phyloP scores from a whole-genome alignment of 2,797 vertebrate species.

The Intellagama lesueurii region DNA sequence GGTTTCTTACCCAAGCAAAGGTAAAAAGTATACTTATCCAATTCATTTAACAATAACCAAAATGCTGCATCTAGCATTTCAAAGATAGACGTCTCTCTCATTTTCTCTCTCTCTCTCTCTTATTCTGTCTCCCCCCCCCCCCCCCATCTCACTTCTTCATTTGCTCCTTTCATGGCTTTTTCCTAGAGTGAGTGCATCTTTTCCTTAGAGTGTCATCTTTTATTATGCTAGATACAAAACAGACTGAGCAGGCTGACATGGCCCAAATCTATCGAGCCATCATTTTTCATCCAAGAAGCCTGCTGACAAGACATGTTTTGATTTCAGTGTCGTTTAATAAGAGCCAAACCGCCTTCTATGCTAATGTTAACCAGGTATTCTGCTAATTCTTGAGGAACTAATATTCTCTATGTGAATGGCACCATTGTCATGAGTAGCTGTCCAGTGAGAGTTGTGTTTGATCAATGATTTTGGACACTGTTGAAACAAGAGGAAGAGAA shows the following conservation, averaged over 20 bases:
- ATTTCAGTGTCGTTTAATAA: background rate
- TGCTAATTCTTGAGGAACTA: background rate
- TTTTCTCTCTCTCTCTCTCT: background rate
- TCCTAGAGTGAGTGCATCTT: background rate
- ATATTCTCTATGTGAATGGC: background rate
- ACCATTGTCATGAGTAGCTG: background rate
- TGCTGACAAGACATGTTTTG: slow-evolving; percentile 18
- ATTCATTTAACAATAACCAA: background rate
- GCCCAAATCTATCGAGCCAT: slow-evolving; percentile 26
- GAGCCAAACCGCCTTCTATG: background rate
- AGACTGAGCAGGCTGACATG: slow-evolving; percentile 17
- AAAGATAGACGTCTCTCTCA: background rate
- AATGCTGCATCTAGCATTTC: background rate
- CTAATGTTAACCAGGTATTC: background rate
- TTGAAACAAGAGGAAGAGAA: background rate
- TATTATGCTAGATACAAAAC: slow-evolving; percentile 27
- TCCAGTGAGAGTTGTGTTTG: background rate
- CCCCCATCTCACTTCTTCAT: background rate
- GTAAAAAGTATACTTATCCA: too few relatives aligned
- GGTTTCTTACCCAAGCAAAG: too few relatives aligned
- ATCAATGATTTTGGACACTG: background rate
- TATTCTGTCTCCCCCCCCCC: background rate
- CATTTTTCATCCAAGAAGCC: slow-evolving; percentile 19
- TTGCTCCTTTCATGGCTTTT: slow-evolving; percentile 10
- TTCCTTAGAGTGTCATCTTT: slow-evolving; percentile 1